Evolutionary conservation across 92 coral and sea anemone species (phyloP), one percentile per base, ranked within the genome.

Genomic region (Umimayanthus kanabou): DNA sequence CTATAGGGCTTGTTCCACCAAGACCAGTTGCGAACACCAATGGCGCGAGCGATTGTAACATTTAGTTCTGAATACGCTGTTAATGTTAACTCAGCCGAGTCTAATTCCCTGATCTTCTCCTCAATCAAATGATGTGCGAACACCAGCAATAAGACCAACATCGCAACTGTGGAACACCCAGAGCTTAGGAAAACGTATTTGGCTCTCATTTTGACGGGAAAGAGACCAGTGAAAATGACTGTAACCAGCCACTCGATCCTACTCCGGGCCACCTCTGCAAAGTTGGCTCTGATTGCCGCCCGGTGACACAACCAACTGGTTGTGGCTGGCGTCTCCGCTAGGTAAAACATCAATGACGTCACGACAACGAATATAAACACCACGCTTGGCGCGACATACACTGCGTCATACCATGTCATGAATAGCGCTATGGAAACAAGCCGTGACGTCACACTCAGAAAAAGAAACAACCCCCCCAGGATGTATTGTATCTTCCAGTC

Each of bases 231-330:
- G 13, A 76, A 76, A 18, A 76, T 6, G 0, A 57, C 80, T 9
- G 80, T 76, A 40, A 76, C 49, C n/a, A 76, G 13, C 80, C 80
- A 76, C 80, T 76, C 80, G 25, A 76, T 76, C 28, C 80, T 40
- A 20, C 50, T 39, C 5, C 80, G 49, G 28, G 80, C 53, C 2
- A 76, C 53, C 29, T 76, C 80, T 43, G 53, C 80, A 76, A 76
- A 37, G 80, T 76, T 39, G 26, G 80, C 26, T 4, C 53, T 76
- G 26, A 76, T 29, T 20, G 80, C 28, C 26, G 80, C 80, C 37
- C 53, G 40, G 80, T 76, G n/a, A n/a, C 49, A 76, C 23, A 39
- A 42, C 80, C 80, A 76, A 20, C 29, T 39, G 29, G 45, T 11
- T 22, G 45, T 74, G 26, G 53, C 53, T 23, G 53, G 30, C 1